Evolutionary conservation across 2,888 invertebrate species (phyloP).

Genomic region (Papilio elwesi): DNA sequence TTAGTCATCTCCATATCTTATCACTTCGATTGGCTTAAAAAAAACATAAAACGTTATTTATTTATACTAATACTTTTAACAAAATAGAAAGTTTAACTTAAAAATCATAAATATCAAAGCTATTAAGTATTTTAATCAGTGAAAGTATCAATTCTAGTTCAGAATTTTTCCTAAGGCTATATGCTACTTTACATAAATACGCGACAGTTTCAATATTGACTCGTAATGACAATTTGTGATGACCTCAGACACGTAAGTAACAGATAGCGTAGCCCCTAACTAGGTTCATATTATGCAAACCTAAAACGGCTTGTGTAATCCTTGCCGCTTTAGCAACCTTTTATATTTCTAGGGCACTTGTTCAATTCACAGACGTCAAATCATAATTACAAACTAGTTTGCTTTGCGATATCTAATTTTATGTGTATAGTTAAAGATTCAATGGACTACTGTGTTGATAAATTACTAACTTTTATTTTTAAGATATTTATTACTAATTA

Average conservation of each 20-base stretch:
- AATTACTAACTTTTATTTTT: background rate
- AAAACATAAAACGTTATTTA: background rate
- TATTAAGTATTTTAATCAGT: slow-evolving; percentile 62
- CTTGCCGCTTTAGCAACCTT: slow-evolving; percentile 33
- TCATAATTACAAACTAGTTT: slow-evolving; percentile 31
- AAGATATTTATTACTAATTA: slow-evolving; percentile 1
- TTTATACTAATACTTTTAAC: background rate
- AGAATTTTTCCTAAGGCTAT: slow-evolving; percentile 33
- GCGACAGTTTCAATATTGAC: slow-evolving; percentile 23
- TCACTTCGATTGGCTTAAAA: background rate
- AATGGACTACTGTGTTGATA: background rate
- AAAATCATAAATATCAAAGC: background rate
- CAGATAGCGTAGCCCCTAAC: slow-evolving; percentile 20
- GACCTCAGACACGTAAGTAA: slow-evolving; percentile 20
- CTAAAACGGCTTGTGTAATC: slow-evolving; percentile 32
- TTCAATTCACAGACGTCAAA: slow-evolving; percentile 33
- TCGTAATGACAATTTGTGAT: slow-evolving; percentile 27
- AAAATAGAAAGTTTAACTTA: slow-evolving; percentile 1
- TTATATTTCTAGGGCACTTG: slow-evolving; percentile 37
- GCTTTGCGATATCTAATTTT: slow-evolving; percentile 14
- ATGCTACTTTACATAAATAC: slow-evolving; percentile 35
- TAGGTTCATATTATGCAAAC: slow-evolving; percentile 32
- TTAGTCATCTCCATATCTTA: too few species aligned
- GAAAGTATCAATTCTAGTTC: slow-evolving; percentile 81
- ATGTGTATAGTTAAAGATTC: background rate